A percentile compares a stretch with the other conserved stretches of the same genome.
phyloP scores from a whole-genome alignment of 2,888 invertebrate genomes.

The Agrochola macilenta region DNA sequence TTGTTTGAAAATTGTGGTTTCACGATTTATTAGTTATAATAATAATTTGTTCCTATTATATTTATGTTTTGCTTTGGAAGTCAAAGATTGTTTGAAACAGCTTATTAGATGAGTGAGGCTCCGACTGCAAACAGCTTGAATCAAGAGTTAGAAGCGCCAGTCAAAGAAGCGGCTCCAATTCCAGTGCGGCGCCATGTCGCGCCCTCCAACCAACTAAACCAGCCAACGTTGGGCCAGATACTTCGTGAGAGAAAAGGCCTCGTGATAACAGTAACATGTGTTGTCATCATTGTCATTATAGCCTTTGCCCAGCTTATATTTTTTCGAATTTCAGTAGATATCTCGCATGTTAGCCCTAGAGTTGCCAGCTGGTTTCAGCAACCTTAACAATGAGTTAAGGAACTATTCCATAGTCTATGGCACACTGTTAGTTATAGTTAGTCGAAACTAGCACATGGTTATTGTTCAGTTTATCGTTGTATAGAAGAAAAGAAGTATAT shows the following conservation, averaged over 20 bases:
- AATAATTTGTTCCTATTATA: no score
- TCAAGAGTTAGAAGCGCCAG: not conserved
- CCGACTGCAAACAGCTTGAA: not conserved
- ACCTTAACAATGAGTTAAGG: not conserved
- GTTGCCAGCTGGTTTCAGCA: not conserved
- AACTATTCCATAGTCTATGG: not conserved
- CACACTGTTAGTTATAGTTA: not conserved
- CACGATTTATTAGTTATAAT: no score
- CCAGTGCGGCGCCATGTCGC: not conserved
- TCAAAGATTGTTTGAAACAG: not conserved
- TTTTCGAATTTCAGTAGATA: not conserved
- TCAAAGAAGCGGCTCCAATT: not conserved
- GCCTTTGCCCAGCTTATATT: slow-evolving; percentile 22
- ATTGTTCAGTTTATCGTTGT: not conserved
- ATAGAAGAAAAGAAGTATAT: not conserved
- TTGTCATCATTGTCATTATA: slow-evolving; percentile 30
- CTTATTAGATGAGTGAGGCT: slow-evolving; percentile 26
- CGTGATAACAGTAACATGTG: slow-evolving; percentile 14
- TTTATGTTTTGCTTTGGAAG: not conserved
- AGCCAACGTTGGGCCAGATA: not conserved
- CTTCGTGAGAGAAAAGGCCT: slow-evolving; percentile 16
- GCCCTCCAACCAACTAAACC: not conserved
- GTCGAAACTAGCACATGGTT: not conserved
- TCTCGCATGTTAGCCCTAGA: slow-evolving; percentile 11
- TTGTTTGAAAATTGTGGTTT: no score